Conservation (phyloP, 2,113 vertebrate genomes). For the Neodon shergylaensis region DNA sequence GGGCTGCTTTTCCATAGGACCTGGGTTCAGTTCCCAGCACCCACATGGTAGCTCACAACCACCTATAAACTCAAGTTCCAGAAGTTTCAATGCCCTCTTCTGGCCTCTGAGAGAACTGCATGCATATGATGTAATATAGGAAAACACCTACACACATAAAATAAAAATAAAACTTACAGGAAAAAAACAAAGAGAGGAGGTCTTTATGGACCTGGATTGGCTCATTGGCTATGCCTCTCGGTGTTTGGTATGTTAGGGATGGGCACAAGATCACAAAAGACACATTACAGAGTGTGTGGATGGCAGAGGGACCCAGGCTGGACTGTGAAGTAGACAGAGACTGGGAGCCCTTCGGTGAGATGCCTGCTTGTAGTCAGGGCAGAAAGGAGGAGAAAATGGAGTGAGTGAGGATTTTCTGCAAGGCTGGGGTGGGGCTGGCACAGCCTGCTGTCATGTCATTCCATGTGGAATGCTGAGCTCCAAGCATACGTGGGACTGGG, state of each 20-base stretch:
- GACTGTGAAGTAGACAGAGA: not conserved
- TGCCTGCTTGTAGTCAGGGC: not conserved
- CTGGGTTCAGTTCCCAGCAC: not conserved
- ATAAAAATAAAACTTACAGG: not conserved
- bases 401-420: not conserved
- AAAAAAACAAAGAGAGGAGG: constrained; percentile 27
- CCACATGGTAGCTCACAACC: not conserved
- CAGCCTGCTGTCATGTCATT: not conserved
- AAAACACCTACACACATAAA: not conserved
- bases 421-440: not conserved
- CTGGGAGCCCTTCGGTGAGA: not conserved
- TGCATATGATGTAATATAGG: not conserved
- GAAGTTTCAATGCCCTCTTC: not conserved
- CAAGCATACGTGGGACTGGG: fast-evolving
- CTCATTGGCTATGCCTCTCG: constrained; percentile 35
- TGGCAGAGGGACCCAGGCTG: fast-evolving
- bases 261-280: not conserved
- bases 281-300: not conserved
- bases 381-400: not conserved
- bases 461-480: fast-evolving
- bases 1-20: not conserved
- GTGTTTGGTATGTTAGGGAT: not conserved
- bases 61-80: not conserved
- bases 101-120: not conserved
- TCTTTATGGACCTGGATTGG: constrained; percentile 34